Conservation (phyloP, 2,888 invertebrate genomes). For the Oasisia sp. region DNA sequence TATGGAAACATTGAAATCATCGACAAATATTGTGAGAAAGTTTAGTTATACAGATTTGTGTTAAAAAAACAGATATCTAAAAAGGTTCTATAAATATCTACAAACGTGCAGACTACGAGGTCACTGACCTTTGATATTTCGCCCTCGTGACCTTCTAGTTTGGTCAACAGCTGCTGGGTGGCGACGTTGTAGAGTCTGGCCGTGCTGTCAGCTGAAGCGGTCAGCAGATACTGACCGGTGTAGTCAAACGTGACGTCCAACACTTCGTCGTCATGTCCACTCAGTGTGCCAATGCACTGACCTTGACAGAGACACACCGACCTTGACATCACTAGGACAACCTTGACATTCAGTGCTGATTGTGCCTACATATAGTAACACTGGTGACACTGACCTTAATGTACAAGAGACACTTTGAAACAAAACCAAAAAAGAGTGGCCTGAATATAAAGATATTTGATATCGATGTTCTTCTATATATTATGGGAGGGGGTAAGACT, state of each 20-base stretch:
- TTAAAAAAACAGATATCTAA: too few relatives aligned
- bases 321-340: slow-evolving; percentile 37
- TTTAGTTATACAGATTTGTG: too few relatives aligned
- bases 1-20: too few relatives aligned
- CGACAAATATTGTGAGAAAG: too few relatives aligned
- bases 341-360: neutral
- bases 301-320: slow-evolving; percentile 36
- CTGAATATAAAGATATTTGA: neutral
- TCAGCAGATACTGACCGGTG: slow-evolving; percentile 78
- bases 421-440: neutral
- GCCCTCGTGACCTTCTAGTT: slow-evolving; percentile 65
- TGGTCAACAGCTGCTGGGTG: slow-evolving; percentile 65
- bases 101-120: neutral
- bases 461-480: too few relatives aligned
- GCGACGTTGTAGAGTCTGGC: slow-evolving; percentile 76
- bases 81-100: too few relatives aligned
- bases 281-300: slow-evolving; percentile 58
- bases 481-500: too few relatives aligned
- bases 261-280: slow-evolving; percentile 70
- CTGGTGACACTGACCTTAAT: slow-evolving; percentile 41
- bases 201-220: slow-evolving; percentile 80
- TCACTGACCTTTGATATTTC: slow-evolving; percentile 64
- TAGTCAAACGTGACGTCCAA: slow-evolving; percentile 82
- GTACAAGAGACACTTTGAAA: too few relatives aligned
- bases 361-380: neutral